Base-by-base conservation (phyloP, 37 sponge, comb jelly and placozoan genomes). In the Spongilla lacustris region DNA sequence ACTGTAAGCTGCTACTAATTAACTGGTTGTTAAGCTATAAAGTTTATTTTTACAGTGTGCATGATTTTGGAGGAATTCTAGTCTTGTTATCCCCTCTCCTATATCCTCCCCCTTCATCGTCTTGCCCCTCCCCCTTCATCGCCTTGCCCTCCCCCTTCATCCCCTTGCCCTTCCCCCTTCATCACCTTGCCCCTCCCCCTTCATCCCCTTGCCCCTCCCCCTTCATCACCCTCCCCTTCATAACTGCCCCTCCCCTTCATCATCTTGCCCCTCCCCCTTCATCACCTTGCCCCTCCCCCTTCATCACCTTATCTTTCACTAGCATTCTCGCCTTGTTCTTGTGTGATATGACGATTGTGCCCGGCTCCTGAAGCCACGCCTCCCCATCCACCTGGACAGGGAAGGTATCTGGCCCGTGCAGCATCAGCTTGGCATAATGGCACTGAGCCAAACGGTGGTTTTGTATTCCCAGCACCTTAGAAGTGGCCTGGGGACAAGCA, bases 311-410 rank as follows among this genome's bases (percentile, higher is more conserved):
- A 80, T 91, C 84, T 78, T 89, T 91, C 21, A 93, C 84, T 0
- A 98, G 67, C 96, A 98, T 96, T 32, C 88, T 89, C 10, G 93
- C 92, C 69, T 92, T 89, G 83, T 98, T 98, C 87, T 98, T 98
- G 78, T 98, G 98, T 0, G 86, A 83, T 6, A 98, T 66, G 11
- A 82, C 32, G 38, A 98, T 84, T 10, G 86, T 86, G 25, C 98
- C 98, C 4, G 98, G 94, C 25, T 98, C 93, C 87, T 98, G 98
- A 50, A 96, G 82, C 98, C 98, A 98, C 17, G 98, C 98, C 84
- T 98, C 98, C 23, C 98, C 98, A 75, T 98, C 98, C 41, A 96
- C 98, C 58, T 98, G 98, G n/a, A 94, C 67, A 0, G 96, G 88
- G 4, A 96, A 68, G 46, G 70, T 80, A 32, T 91, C 89, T 8